phyloP scores from a whole-genome alignment of 2,888 invertebrate species.

The Byasa hedistus region DNA sequence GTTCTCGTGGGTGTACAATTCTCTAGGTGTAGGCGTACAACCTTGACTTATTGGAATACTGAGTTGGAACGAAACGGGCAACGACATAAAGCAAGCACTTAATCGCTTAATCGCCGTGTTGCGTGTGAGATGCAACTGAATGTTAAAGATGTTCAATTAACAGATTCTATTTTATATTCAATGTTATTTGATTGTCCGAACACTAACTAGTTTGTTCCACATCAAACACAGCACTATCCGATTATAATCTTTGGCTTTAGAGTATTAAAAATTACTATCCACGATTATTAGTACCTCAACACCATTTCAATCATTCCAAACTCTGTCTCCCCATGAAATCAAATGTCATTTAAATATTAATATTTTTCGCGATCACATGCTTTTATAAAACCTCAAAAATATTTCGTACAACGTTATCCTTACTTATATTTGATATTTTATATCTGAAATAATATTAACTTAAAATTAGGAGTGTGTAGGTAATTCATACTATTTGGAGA shows the following conservation, averaged over 20 bases:
- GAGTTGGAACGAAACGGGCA: conserved; percentile 30
- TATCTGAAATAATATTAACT: too few species aligned
- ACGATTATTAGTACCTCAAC: too few species aligned
- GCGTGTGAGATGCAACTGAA: conserved; percentile 29
- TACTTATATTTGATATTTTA: too few species aligned
- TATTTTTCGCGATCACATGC: too few species aligned
- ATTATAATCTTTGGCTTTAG: background rate
- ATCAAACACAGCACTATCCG: background rate
- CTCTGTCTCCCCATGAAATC: too few species aligned
- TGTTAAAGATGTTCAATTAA: conserved; percentile 1
- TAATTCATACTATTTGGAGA: too few species aligned
- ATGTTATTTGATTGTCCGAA: conserved; percentile 1
- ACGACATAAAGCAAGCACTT: conserved; percentile 17
- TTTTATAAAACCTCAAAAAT: too few species aligned
- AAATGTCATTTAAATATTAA: too few species aligned
- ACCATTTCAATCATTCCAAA: too few species aligned
- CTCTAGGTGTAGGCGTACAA: conserved; percentile 33
- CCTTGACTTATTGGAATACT: conserved; percentile 35
- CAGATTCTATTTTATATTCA: conserved; percentile 5
- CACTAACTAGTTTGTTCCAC: background rate
- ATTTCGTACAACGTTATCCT: too few species aligned
- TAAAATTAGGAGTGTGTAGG: too few species aligned
- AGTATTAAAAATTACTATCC: background rate
- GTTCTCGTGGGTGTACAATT: conserved; percentile 32
- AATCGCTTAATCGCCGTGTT: conserved; percentile 25